Percentiles rank a stretch among this genome's conserved stretches.
Conservation (phyloP, 2,797 vertebrate species). For the Hirundo rustica region DNA sequence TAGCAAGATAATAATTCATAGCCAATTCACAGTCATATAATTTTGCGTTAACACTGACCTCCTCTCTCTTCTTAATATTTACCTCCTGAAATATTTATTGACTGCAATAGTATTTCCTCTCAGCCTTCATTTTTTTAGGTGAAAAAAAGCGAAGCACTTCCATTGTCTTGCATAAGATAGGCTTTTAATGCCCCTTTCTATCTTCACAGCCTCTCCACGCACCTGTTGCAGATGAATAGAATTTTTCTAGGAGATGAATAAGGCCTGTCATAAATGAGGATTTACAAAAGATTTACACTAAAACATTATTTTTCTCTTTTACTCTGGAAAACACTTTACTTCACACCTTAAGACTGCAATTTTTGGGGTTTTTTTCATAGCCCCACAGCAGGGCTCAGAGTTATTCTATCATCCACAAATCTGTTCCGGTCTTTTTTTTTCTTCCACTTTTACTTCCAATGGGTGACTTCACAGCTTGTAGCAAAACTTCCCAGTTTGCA, state of each 20-base stretch:
- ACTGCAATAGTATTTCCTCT: background rate
- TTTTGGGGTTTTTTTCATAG: background rate
- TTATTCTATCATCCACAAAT: background rate
- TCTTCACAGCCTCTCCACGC: background rate
- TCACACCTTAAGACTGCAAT: background rate
- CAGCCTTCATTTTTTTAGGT: background rate
- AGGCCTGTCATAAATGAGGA: background rate
- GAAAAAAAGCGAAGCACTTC: background rate
- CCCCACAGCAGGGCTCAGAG: background rate
- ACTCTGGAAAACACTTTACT: background rate
- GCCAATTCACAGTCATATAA: background rate
- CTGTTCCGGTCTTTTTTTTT: background rate
- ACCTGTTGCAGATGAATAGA: background rate
- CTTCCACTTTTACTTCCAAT: background rate
- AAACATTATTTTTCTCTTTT: background rate
- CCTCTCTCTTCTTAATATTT: background rate
- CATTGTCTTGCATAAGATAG: background rate
- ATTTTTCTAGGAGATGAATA: background rate
- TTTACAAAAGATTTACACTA: background rate
- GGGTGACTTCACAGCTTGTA: background rate
- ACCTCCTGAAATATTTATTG: background rate
- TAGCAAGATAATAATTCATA: background rate
- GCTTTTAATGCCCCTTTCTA: background rate
- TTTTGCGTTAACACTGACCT: background rate
- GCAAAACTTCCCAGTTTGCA: background rate